These are phyloP conservation scores for Ochotona princeps DNA, from an alignment of 2,113 vertebrate species.

Conservation along the genomic window DNA sequence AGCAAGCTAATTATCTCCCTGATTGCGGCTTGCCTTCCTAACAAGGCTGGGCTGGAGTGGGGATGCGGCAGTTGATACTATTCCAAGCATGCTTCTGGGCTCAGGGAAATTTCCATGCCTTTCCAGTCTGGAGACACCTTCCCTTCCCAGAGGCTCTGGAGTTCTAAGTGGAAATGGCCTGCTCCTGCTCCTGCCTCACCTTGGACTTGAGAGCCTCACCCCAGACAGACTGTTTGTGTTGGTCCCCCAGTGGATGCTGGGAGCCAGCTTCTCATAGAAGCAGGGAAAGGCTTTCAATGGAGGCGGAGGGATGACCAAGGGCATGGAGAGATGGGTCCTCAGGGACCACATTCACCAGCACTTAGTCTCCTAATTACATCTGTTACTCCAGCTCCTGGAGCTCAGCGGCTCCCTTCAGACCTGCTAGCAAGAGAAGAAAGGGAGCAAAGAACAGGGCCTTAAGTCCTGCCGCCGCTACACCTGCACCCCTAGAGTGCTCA, in stretches of 20 bases:
- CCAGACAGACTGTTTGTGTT: slow-evolving; percentile 33
- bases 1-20: slow-evolving; percentile 83
- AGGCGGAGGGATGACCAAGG: slow-evolving; percentile 57
- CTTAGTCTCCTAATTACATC: slow-evolving; percentile 70
- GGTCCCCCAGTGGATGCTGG: background rate
- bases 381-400: slow-evolving; percentile 24
- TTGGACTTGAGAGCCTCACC: slow-evolving; percentile 60
- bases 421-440: background rate
- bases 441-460: background rate
- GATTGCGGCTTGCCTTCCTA: slow-evolving; percentile 79
- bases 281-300: slow-evolving; percentile 56
- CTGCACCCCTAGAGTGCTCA: background rate
- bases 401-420: slow-evolving; percentile 25
- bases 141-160: slow-evolving; percentile 49
- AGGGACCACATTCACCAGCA: slow-evolving; percentile 43
- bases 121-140: slow-evolving; percentile 55
- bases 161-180: slow-evolving; percentile 30
- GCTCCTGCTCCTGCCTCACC: slow-evolving; percentile 51
- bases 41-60: slow-evolving; percentile 70
- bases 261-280: slow-evolving; percentile 39
- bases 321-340: slow-evolving; percentile 52
- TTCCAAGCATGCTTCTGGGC: slow-evolving; percentile 76
- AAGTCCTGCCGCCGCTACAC: background rate
- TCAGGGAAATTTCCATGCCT: slow-evolving; percentile 75
- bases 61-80: slow-evolving; percentile 67